Evolutionary conservation across 2,113 vertebrate genomes (phyloP), one percentile per base, ranked within the genome.

Genomic region (Silurus asotus): DNA sequence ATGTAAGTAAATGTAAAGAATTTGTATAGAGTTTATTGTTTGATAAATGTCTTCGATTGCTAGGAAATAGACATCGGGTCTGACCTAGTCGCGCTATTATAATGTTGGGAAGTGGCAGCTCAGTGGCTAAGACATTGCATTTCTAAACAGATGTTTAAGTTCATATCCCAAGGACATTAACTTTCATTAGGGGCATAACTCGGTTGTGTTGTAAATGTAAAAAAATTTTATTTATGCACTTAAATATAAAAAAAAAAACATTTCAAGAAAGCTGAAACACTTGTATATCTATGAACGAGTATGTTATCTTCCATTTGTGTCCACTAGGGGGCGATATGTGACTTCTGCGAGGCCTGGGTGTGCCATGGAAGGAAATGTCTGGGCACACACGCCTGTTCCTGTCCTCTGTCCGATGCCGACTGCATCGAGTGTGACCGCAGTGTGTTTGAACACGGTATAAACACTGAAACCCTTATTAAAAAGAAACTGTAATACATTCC

Each of bases 261-360:
- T 28, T 6, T 37, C 15, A 5, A 3, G 5, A 5, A 69, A 37
- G 11, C 15, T 17, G 37, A 8, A 3, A 28, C 13, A 2, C 49
- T 10, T 79, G 55, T 25, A 25, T 5, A 2, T 8, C 19, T 19
- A 77, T 83, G 2, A 37, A 37, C 37, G 8, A 49, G 45, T 49
- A 8, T 5, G 0, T 5, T 17, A 84, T 11, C 23, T 88, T 7
- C 1, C 82, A 6, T 84, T 87, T 76, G 88, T 88, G 51, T 25
- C 80, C 92, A 92, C 49, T 89, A 99, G 98, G 98, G 98, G 25
- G 98, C 98, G 15, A 97, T 99, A 80, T 99, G 98, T 92, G 98
- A 99, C 91, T 99, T 99, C 93, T 99, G 98, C 88, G 98, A 99
- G 91, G 98, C 98, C 8, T 99, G 98, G 98, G 96, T 99, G 64